Evolutionary conservation across 2,113 vertebrate species (phyloP).

Genomic region (Willisornis vidua): DNA sequence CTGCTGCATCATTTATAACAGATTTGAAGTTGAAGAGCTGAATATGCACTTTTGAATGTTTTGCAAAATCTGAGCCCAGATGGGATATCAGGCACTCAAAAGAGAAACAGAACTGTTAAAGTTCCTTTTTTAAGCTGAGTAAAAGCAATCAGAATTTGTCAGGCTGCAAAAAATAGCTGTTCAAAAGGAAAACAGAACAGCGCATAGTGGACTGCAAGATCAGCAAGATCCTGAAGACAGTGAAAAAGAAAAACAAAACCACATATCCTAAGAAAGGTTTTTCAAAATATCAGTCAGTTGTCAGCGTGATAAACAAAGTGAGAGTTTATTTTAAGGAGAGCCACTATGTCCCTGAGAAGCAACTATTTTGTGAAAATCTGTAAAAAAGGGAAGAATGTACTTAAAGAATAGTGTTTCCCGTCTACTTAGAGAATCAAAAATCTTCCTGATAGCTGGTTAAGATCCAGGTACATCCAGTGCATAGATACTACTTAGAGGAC

Average conservation of each 20-base stretch:
- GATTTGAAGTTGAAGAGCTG: neutral
- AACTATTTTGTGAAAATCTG: neutral
- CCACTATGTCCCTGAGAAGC: neutral
- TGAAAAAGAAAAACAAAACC: neutral
- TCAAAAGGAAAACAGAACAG: neutral
- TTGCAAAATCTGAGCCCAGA: conserved; percentile 18
- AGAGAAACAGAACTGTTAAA: conserved; percentile 15
- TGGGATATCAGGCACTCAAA: conserved; percentile 2
- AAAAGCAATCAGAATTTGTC: neutral
- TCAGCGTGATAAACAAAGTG: neutral
- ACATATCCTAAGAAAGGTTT: neutral
- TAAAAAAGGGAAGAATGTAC: neutral
- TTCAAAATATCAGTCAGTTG: neutral
- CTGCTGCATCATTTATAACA: conserved; percentile 21
- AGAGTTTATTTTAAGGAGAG: neutral
- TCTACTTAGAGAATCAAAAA: neutral
- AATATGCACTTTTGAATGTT: neutral
- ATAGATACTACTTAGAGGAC: neutral
- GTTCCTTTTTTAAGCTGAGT: neutral
- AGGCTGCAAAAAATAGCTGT: neutral
- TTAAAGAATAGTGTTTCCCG: neutral
- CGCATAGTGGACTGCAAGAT: neutral
- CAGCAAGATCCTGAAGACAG: neutral
- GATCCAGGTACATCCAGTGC: neutral
- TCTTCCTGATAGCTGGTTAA: neutral